Percentiles rank a stretch among this genome's conserved stretches.
phyloP scores from a whole-genome alignment of 1,140 invertebrate species.

The Heliconius nattereri region DNA sequence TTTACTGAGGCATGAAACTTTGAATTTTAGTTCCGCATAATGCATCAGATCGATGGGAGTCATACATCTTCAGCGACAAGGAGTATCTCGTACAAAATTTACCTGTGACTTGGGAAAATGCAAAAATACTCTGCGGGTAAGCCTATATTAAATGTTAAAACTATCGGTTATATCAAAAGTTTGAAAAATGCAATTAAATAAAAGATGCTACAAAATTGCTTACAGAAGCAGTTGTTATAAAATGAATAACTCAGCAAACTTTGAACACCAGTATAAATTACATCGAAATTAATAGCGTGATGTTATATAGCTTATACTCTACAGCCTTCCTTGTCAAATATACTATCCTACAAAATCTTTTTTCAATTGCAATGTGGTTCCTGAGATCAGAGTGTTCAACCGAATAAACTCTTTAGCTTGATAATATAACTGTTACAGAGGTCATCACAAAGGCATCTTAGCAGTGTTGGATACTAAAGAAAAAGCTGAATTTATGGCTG shows the following conservation, averaged over 20 bases:
- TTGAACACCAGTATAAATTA: too few species aligned
- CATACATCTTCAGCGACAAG: slow-evolving; percentile 56
- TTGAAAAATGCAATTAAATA: too few species aligned
- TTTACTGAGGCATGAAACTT: neutral
- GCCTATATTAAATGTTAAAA: neutral
- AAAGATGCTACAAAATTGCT: too few species aligned
- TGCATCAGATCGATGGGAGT: slow-evolving; percentile 57
- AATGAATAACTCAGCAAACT: too few species aligned
- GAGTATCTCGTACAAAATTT: slow-evolving; percentile 66
- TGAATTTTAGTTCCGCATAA: slow-evolving; percentile 58
- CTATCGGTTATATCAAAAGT: too few species aligned
- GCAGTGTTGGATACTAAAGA: slow-evolving; percentile 63
- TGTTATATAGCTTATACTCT: too few species aligned
- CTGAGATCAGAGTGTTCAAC: neutral
- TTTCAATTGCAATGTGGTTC: neutral
- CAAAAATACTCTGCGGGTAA: slow-evolving; percentile 65
- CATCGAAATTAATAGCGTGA: too few species aligned
- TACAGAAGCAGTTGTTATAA: too few species aligned
- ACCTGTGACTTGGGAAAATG: slow-evolving; percentile 65
- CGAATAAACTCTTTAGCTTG: too few species aligned
- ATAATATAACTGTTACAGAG: slow-evolving; percentile 46
- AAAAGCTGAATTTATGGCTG: slow-evolving; percentile 67
- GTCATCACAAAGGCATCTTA: slow-evolving; percentile 62
- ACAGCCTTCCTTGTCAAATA: too few species aligned
- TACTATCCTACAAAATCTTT: too few species aligned